These are phyloP conservation scores for Momotus momota DNA, from an alignment of 2,797 vertebrate species.

Conservation along the genomic window DNA sequence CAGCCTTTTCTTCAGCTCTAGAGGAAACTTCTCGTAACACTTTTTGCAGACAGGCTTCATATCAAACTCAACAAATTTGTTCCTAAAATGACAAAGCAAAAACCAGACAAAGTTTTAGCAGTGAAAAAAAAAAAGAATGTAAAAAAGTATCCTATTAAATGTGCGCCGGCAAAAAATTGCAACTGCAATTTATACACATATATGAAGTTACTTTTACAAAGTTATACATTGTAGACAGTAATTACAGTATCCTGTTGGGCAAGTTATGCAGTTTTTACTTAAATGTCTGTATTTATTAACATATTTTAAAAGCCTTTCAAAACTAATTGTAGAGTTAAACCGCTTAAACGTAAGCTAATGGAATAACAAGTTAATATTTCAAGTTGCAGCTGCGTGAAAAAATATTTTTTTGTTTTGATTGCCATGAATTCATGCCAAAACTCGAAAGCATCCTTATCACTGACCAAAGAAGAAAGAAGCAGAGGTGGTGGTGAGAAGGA, in stretches of 20 bases:
- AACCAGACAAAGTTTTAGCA: conserved; percentile 3
- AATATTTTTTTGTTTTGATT: not conserved
- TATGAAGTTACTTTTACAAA: not conserved
- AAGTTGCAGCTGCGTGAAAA: not conserved
- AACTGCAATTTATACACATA: not conserved
- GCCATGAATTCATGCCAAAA: conserved; percentile 41
- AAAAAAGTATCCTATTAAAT: not conserved
- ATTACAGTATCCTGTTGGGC: not conserved
- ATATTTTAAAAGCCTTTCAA: not conserved
- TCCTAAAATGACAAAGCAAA: conserved; percentile 76
- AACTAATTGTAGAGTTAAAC: not conserved
- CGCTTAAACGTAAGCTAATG: not conserved
- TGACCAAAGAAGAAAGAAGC: conserved; percentile 85
- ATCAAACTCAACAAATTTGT: conserved; percentile 99
- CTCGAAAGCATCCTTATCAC: conserved; percentile 72
- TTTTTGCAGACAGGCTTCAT: conserved; percentile 99
- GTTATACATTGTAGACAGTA: not conserved
- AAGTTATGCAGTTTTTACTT: not conserved
- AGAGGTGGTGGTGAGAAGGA: conserved; percentile 69
- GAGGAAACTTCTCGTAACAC: conserved; percentile 98
- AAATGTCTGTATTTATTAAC: not conserved
- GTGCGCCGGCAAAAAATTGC: not conserved
- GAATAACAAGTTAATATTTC: not conserved
- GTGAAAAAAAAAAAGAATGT: not conserved
- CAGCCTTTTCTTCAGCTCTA: conserved; percentile 98